A percentile compares a stretch with the other conserved stretches of the same genome.
Conservation (phyloP, 2,888 invertebrate genomes). For the Caenorhabditis plicata region DNA sequence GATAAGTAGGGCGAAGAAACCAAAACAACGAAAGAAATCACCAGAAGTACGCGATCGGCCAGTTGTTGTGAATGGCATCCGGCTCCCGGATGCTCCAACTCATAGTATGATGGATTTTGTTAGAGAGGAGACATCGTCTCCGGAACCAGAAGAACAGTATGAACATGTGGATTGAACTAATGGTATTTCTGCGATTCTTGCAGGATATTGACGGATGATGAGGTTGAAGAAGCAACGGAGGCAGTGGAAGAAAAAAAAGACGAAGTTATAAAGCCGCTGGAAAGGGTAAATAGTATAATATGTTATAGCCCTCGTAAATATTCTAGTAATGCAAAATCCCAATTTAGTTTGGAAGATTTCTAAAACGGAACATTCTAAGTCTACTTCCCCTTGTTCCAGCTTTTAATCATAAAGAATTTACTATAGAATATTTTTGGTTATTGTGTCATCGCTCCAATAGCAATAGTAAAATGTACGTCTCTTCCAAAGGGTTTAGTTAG, state of each 20-base stretch:
- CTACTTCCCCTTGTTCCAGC: too few species aligned
- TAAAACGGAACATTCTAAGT: too few species aligned
- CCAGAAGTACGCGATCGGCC: conserved; percentile 19
- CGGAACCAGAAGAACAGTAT: conserved; percentile 35
- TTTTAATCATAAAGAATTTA: too few species aligned
- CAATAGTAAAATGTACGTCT: too few species aligned
- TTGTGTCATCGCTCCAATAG: too few species aligned
- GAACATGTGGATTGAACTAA: neutral
- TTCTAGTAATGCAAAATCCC: too few species aligned
- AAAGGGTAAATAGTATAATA: too few species aligned
- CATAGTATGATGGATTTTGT: conserved; percentile 14
- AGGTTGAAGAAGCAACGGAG: conserved; percentile 2
- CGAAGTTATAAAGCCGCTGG: too few species aligned
- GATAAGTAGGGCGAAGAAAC: conserved; percentile 22
- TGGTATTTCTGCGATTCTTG: neutral
- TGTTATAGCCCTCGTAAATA: too few species aligned
- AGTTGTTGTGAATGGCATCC: conserved; percentile 18
- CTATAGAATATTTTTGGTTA: too few species aligned
- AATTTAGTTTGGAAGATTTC: too few species aligned
- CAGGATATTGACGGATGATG: conserved; percentile 13
- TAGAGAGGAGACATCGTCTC: conserved; percentile 8
- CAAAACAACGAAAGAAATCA: conserved; percentile 17
- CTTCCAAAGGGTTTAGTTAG: too few species aligned
- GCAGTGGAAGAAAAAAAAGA: neutral
- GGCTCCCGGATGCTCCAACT: conserved; percentile 21